Conservation (phyloP, 2,113 vertebrate genomes). For the Rhabdornis inornatus region DNA sequence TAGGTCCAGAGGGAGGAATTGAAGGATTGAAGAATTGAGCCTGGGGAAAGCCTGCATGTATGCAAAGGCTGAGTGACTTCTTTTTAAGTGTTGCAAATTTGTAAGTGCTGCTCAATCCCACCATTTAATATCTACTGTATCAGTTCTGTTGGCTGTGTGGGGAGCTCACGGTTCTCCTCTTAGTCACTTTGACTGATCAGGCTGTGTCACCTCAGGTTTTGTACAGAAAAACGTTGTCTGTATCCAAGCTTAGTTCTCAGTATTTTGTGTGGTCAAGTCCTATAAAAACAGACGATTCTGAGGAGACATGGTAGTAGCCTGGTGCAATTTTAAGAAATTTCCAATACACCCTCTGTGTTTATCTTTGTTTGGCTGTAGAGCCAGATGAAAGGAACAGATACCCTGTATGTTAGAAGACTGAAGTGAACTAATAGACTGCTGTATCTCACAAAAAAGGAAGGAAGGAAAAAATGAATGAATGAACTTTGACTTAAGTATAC, state of each 20-base stretch:
- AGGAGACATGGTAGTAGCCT: background rate
- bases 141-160: background rate
- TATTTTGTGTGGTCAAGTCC: background rate
- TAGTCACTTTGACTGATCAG: background rate
- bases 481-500: slow-evolving; percentile 55
- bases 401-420: background rate
- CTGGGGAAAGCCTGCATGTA: background rate
- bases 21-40: background rate
- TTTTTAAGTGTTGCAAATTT: background rate
- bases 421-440: slow-evolving; percentile 33
- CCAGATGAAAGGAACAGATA: background rate
- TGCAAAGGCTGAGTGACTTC: background rate
- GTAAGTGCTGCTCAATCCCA: background rate
- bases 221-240: background rate
- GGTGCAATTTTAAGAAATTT: background rate
- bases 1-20: background rate
- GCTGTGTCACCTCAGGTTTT: background rate
- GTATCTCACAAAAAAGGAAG: slow-evolving; percentile 7
- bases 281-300: background rate
- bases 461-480: slow-evolving; percentile 34
- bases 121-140: background rate
- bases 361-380: slow-evolving; percentile 2
- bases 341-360: background rate
- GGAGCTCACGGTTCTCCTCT: background rate
- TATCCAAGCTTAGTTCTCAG: background rate